Percentiles rank a stretch among this genome's conserved stretches.
These are phyloP conservation scores for Panthera tigris DNA, from an alignment of 2,113 vertebrate genomes.

Conservation along the genomic window DNA sequence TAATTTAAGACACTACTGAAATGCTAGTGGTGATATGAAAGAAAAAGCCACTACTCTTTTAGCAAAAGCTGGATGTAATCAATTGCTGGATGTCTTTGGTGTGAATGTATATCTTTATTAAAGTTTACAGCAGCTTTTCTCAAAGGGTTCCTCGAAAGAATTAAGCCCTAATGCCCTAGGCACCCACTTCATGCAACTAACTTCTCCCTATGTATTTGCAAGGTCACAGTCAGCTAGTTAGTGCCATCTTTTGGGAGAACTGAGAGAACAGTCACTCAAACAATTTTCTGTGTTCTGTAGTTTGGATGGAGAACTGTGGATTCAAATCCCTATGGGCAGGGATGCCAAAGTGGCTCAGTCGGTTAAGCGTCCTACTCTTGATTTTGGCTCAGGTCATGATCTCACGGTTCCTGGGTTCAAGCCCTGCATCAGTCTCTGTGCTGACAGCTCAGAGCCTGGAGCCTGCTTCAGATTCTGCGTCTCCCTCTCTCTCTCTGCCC, in stretches of 20 bases:
- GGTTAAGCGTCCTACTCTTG: too few relatives aligned
- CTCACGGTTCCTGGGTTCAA: too few relatives aligned
- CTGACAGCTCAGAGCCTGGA: too few relatives aligned
- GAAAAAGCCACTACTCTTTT: background rate
- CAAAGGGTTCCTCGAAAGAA: constrained; percentile 22
- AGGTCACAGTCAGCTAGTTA: background rate
- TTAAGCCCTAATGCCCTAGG: background rate
- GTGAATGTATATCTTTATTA: background rate
- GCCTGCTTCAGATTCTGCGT: too few relatives aligned
- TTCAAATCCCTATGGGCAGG: background rate
- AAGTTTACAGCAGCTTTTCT: background rate
- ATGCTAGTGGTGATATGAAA: background rate
- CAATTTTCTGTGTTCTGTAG: background rate
- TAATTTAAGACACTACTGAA: background rate
- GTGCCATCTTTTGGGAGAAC: background rate
- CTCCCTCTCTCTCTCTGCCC: too few relatives aligned
- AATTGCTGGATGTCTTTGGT: background rate
- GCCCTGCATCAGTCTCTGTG: too few relatives aligned
- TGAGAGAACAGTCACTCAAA: constrained; percentile 2
- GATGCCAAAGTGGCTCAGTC: too few relatives aligned
- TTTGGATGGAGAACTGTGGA: background rate
- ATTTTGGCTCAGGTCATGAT: too few relatives aligned
- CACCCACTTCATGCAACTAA: constrained; percentile 1
- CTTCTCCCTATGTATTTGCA: background rate
- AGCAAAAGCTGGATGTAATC: background rate